Evolutionary conservation across 2,797 vertebrate species (phyloP).

Genomic region (Babyrousa celebensis): DNA sequence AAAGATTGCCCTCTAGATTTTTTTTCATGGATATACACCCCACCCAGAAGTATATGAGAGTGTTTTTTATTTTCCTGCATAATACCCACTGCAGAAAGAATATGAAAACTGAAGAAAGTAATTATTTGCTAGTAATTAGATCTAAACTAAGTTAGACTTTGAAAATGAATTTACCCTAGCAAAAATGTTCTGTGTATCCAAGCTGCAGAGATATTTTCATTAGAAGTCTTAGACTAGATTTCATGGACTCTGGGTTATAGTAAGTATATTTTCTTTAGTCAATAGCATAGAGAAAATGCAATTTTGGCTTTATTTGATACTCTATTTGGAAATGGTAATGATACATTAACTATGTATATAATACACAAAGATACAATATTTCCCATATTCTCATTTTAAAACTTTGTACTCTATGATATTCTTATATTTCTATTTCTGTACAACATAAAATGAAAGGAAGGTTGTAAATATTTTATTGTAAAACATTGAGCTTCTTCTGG

Average conservation of each 20-base stretch:
- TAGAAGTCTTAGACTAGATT: not conserved
- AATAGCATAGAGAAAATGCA: not conserved
- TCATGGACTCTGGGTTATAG: not conserved
- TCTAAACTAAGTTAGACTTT: not conserved
- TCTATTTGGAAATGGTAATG: not conserved
- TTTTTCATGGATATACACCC: not conserved
- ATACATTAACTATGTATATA: not conserved
- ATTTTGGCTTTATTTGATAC: not conserved
- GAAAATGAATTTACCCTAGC: not conserved
- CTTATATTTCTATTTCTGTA: not conserved
- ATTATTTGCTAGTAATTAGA: not conserved
- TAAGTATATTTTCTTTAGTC: not conserved
- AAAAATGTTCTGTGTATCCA: not conserved
- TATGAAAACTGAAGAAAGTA: not conserved
- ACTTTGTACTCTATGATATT: not conserved
- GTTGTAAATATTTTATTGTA: not conserved
- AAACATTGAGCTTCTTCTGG: not conserved
- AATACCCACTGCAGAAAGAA: not conserved
- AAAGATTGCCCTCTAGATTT: not conserved
- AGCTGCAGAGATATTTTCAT: not conserved
- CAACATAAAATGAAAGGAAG: slow-evolving; percentile 7
- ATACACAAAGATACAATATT: not conserved
- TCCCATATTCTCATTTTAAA: not conserved
- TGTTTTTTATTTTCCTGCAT: not conserved
- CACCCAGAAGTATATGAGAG: not conserved